Base-by-base conservation (phyloP, 2,888 invertebrate genomes). In the Drosophila helvetica region DNA sequence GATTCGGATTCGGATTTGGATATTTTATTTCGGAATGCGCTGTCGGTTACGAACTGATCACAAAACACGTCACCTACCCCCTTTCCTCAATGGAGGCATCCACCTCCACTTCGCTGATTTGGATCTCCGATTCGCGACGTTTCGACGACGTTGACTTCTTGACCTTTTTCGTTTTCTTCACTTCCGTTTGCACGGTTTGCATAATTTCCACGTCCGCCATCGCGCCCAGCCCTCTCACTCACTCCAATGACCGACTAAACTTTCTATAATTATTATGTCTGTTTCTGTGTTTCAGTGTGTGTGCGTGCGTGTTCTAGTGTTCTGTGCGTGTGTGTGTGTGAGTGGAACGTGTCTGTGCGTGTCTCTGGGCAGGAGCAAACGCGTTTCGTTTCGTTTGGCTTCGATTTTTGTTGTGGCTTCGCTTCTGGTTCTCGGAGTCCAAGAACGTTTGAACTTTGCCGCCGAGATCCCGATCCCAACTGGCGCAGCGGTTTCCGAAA, bases 151-250 rank as follows among this genome's bases (percentile, higher is more conserved):
- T 95, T 87, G 96, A 95, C 94, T 97, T 97, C 94, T 97, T 97
- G 93, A 96, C 96, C 94, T 97, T 97, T 93, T 96, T 96, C 92
- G 96, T 95, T 93, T 97, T 95, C 93, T 95, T 95, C 92, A 95
- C 96, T 90, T 96, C 96, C 91, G 96, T 95, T 91, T 96, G 95
- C 92, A 94, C 95, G 93, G 96, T 95, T 94, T 96, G 96, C 94
- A 96, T 96, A 82, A 96, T 95, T 93, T 97, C 97, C 90, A 97
- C 97, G 94, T 97, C 97, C 92, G 96, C 97, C 97, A 97, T 97
- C 93, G 92, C 91, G 64, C 46, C 38, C 2, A 38, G 38, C 38
- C 53, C 8, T 72, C 62, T 77, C 85, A n/a, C 56, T 56, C 86
- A 85, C 89, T 82, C 89, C 59, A 81, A 71, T 90, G 90, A 90